Conservation (phyloP, 37 sponge, comb jelly and placozoan genomes). For the Halisarca cf. caerulea region DNA sequence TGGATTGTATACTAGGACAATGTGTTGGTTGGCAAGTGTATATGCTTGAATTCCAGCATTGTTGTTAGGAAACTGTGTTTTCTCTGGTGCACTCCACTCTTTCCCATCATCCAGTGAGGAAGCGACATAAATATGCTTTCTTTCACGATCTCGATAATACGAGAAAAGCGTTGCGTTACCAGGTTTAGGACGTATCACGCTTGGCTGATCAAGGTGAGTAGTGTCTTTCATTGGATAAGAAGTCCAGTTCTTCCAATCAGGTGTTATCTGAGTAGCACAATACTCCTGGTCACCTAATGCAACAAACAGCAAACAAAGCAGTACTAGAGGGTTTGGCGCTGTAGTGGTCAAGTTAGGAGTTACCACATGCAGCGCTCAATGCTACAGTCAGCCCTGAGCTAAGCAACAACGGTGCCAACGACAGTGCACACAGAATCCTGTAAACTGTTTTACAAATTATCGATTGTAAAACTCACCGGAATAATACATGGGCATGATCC, state of each 20-base stretch:
- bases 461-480: constrained; percentile 58
- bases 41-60: constrained; percentile 73
- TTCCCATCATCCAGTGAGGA: constrained; percentile 45
- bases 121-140: constrained; percentile 40
- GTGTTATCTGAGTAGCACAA: constrained; percentile 42
- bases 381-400: too few species aligned
- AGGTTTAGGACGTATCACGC: constrained; percentile 46
- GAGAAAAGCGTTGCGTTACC: constrained; percentile 16
- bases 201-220: constrained; percentile 58
- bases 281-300: constrained; percentile 36
- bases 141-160: constrained; percentile 44
- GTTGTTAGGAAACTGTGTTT: constrained; percentile 57
- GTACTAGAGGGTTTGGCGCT: too few species aligned
- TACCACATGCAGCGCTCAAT: too few species aligned
- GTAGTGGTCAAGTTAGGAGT: too few species aligned
- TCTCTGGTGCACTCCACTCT: constrained; percentile 34
- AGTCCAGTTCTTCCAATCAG: constrained; percentile 33
- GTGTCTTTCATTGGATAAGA: constrained; percentile 27
- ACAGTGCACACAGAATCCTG: too few species aligned
- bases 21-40: constrained; percentile 44
- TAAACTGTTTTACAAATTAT: too few species aligned
- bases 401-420: too few species aligned
- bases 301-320: too few species aligned
- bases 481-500: constrained; percentile 64
- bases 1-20: constrained; percentile 64